Conservation (phyloP, 2,113 vertebrate genomes). For the Oriolus oriolus region DNA sequence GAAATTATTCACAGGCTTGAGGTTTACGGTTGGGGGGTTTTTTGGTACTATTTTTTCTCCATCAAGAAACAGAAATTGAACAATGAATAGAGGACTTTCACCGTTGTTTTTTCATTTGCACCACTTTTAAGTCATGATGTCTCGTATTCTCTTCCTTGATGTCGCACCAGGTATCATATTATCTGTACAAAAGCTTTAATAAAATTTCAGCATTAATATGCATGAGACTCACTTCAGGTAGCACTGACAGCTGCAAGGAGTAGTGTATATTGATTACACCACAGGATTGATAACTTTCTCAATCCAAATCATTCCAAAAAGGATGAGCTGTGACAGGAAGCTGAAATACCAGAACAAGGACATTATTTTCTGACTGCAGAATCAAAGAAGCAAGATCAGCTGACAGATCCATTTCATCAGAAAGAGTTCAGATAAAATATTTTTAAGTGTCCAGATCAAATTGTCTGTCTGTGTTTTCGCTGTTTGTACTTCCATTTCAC, state of each 20-base stretch:
- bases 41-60: background rate
- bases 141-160: background rate
- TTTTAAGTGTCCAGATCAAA: background rate
- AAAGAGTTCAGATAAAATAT: background rate
- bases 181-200: conserved; percentile 17
- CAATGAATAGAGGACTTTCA: background rate
- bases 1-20: background rate
- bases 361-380: background rate
- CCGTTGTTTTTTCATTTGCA: background rate
- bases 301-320: background rate
- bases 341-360: background rate
- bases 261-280: background rate
- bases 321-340: background rate
- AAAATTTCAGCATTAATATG: conserved; percentile 50
- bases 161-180: background rate
- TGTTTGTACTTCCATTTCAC: background rate
- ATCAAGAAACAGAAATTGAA: background rate
- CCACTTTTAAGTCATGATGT: background rate
- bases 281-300: background rate
- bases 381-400: background rate
- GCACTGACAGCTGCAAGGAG: background rate
- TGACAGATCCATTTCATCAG: background rate
- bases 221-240: background rate
- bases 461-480: background rate
- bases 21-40: background rate